Base-by-base conservation (phyloP, 2,113 vertebrate genomes). In the Mystacornis crossleyi region DNA sequence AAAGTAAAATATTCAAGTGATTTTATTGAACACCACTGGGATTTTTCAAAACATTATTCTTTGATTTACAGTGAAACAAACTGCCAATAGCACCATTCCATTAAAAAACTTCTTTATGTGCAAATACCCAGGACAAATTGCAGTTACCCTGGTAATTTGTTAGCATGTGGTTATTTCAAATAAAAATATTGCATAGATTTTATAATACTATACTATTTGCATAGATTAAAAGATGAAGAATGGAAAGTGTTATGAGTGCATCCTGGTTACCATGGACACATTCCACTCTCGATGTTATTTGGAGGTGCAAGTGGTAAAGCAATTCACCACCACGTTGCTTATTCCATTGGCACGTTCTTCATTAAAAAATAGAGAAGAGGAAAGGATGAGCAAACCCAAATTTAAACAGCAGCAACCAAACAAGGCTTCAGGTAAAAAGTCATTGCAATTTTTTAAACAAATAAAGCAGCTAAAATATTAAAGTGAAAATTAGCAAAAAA, bases 201-300 rank as follows among this genome's bases (percentile, higher is more conserved):
- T 83, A 62, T 85, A 84, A 87, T 84, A 75, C 53, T 77, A 77
- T 60, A 83, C 25, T 77, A 89, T 80, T 86, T 93, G 75, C 77
- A 90, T 28, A 65, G 40, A 90, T 88, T 73, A 92, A 90, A 87
- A 75, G 47, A 83, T 55, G 71, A 89, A 74, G 71, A 95, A 82
- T 82, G 66, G 36, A 48, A 89, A 66, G 80, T 89, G 94, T 61
- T 71, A 4, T 51, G 78, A 80, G 67, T 60, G 43, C 69, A 66
- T 66, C 70, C 58, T 64, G n/a, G 67, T 95, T 89, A 91, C 87
- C 67, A 93, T 50, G 69, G 81, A 65, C 78, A 84, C 73, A 70
- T 81, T 84, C 81, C 25, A 73, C 91, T 84, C 40, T 86, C 0
- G 0, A 38, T 2, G 8, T 78, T 90, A 90, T 66, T 70, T 91